A percentile compares a stretch with the other conserved stretches of the same genome.
Evolutionary conservation across 1,140 invertebrate genomes (phyloP).

Genomic region (Rhagoletis pomonella): DNA sequence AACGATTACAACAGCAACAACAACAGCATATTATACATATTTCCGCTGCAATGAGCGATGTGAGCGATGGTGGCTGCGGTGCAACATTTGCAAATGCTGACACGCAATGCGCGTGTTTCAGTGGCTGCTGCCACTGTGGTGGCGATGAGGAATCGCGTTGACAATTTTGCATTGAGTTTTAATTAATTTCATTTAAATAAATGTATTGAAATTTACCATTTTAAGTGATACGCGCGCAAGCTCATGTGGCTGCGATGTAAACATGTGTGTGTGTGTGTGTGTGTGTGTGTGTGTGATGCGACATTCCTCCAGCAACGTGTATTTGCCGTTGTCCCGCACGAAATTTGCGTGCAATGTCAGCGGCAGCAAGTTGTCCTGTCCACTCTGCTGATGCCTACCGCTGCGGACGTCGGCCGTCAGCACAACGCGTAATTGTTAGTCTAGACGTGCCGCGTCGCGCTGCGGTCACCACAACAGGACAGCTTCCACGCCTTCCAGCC

Average conservation of each 20-base stretch:
- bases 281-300: neutral
- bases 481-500: slow-evolving; percentile 6
- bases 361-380: neutral
- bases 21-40: neutral
- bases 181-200: slow-evolving; percentile 49
- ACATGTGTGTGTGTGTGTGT: neutral
- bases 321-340: neutral
- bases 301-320: neutral
- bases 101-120: slow-evolving; percentile 19
- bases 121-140: neutral
- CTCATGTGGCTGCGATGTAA: too few relatives aligned
- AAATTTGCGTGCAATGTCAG: slow-evolving; percentile 39
- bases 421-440: neutral
- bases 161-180: slow-evolving; percentile 42
- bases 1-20: neutral
- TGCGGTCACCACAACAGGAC: slow-evolving; percentile 6
- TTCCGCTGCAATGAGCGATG: neutral
- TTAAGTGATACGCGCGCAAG: neutral
- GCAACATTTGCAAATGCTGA: slow-evolving; percentile 40
- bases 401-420: neutral
- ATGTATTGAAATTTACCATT: slow-evolving; percentile 39
- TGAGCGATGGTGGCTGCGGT: neutral
- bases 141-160: neutral
- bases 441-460: neutral
- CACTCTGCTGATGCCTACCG: neutral